phyloP scores from a whole-genome alignment of 2,113 vertebrate genomes.

The Neotoma lepida region DNA sequence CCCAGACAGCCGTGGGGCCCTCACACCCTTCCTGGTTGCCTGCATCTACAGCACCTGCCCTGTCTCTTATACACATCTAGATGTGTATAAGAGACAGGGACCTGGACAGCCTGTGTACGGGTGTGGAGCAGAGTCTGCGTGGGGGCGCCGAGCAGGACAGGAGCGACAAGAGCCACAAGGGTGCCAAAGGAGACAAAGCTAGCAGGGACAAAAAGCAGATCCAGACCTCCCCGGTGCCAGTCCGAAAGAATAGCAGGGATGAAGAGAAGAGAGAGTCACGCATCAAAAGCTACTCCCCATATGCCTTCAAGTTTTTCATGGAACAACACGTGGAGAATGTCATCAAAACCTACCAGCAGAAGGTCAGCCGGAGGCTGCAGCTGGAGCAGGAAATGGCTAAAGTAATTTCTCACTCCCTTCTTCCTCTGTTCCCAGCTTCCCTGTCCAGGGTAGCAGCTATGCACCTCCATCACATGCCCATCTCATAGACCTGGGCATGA shows the following conservation, averaged over 20 bases:
- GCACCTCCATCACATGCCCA: not conserved
- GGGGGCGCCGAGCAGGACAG: slow-evolving; percentile 82
- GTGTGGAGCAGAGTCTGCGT: slow-evolving; percentile 86
- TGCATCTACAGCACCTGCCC: slow-evolving; percentile 83
- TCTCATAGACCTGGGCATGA: fast-evolving
- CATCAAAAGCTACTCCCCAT: slow-evolving; percentile 98
- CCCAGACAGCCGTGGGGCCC: slow-evolving; percentile 97
- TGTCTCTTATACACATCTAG: too few species aligned
- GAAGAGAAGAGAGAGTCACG: slow-evolving; percentile 98
- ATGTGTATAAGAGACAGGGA: too few species aligned
- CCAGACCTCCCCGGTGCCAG: slow-evolving; percentile 95
- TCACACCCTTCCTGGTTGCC: slow-evolving; percentile 95
- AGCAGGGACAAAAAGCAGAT: slow-evolving; percentile 97
- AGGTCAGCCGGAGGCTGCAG: slow-evolving; percentile 95
- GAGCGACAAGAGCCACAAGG: slow-evolving; percentile 89
- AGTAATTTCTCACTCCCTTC: slow-evolving; percentile 82
- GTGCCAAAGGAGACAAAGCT: slow-evolving; percentile 89
- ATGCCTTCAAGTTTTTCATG: slow-evolving; percentile 99
- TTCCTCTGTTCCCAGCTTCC: too few species aligned
- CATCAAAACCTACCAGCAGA: slow-evolving; percentile 98
- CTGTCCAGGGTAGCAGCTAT: fast-evolving
- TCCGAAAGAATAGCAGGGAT: slow-evolving; percentile 93
- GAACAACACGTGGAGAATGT: slow-evolving; percentile 99
- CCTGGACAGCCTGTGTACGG: slow-evolving; percentile 84
- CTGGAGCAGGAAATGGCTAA: slow-evolving; percentile 99